Evolutionary conservation across 2,113 vertebrate species (phyloP).

Genomic region (Corythornis madagascariensis): DNA sequence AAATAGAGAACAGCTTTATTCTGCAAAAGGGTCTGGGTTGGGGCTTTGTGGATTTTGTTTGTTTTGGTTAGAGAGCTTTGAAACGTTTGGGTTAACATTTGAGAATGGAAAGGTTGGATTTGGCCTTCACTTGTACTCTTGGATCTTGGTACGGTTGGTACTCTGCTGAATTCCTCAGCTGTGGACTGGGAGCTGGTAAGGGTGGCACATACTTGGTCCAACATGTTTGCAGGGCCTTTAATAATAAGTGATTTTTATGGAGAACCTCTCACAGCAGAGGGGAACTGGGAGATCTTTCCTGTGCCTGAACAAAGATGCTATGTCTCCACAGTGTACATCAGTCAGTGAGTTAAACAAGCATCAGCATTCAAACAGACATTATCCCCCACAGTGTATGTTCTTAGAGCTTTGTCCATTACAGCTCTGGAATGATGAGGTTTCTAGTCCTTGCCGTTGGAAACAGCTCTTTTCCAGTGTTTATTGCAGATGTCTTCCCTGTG

Average conservation of each 20-base stretch:
- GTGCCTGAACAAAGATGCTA: conserved; percentile 12
- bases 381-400: conserved; percentile 61
- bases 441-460: conserved; percentile 10
- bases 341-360: conserved; percentile 61
- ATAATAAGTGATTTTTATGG: neutral
- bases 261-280: neutral
- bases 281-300: neutral
- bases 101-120: neutral
- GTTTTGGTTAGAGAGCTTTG: neutral
- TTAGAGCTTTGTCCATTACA: conserved; percentile 50
- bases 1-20: conserved; percentile 2
- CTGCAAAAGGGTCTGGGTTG: neutral
- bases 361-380: conserved; percentile 54
- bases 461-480: neutral
- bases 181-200: neutral
- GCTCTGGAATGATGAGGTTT: conserved; percentile 14
- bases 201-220: neutral
- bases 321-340: conserved; percentile 41
- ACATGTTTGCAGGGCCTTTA: neutral
- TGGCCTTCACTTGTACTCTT: neutral
- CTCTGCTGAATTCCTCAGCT: neutral
- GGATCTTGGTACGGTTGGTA: neutral
- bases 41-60: neutral
- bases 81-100: neutral
- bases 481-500: neutral